phyloP scores from a whole-genome alignment of 2,113 vertebrate species.

The Cathartes aura region DNA sequence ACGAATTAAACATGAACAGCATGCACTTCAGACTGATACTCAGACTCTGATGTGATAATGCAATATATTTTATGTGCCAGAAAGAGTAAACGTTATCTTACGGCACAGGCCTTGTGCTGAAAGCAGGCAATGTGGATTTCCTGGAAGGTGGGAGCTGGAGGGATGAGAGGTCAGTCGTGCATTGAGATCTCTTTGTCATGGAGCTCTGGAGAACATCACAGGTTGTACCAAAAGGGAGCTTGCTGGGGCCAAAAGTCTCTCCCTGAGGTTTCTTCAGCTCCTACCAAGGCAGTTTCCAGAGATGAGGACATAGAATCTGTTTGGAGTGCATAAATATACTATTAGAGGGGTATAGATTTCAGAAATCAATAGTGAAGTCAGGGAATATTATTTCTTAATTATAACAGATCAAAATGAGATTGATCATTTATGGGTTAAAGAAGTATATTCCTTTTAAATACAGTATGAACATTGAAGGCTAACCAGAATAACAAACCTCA shows the following conservation, averaged over 20 bases:
- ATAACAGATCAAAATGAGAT: not conserved
- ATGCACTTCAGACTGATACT: not conserved
- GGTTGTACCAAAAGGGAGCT: not conserved
- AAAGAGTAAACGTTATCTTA: not conserved
- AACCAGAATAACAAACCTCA: not conserved
- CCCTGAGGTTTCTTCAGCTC: not conserved
- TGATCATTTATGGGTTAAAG: not conserved
- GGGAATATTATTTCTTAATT: not conserved
- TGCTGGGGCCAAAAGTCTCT: not conserved
- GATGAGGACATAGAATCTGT: not conserved
- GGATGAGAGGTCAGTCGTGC: not conserved
- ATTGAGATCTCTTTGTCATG: not conserved
- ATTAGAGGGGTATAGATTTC: not conserved
- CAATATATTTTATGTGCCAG: fast-evolving
- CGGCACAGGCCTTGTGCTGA: not conserved
- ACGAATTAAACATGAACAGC: not conserved
- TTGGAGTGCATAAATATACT: not conserved
- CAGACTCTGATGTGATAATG: not conserved
- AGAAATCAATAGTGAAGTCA: not conserved
- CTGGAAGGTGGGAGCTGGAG: not conserved
- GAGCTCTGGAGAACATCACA: not conserved
- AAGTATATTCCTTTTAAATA: not conserved
- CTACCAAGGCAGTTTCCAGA: not conserved
- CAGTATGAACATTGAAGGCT: not conserved
- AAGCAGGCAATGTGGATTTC: not conserved